phyloP scores from a whole-genome alignment of 64 coral and sea anemone species.

The Dendronephthya gigantea region DNA sequence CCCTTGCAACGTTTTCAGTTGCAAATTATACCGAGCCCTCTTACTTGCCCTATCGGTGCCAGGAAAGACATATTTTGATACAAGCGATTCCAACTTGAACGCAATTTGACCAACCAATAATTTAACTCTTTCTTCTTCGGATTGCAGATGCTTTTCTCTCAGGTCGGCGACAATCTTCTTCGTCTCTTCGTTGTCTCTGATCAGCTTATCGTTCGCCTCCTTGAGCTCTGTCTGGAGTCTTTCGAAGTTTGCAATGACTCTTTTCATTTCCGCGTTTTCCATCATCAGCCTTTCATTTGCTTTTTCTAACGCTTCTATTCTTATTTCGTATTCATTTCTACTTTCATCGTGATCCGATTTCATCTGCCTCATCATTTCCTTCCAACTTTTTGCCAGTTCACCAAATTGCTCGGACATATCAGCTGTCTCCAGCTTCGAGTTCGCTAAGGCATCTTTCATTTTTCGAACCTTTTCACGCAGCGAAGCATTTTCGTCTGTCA shows the following conservation, averaged over 20 bases:
- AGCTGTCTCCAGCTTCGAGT: not conserved
- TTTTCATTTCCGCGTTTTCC: not conserved
- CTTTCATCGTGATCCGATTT: not conserved
- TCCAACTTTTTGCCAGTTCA: not conserved
- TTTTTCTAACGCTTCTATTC: not conserved
- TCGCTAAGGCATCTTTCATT: not conserved
- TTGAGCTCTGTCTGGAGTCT: not conserved
- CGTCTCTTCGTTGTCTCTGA: too few species aligned
- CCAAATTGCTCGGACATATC: not conserved
- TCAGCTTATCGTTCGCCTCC: too few species aligned
- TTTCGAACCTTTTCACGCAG: not conserved
- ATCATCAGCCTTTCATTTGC: not conserved
- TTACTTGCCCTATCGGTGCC: not conserved
- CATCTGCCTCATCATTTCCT: not conserved
- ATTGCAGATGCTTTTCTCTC: too few species aligned
- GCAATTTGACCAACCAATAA: not conserved
- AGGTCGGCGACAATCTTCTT: too few species aligned
- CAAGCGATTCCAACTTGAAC: not conserved
- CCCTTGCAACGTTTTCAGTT: not conserved
- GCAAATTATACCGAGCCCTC: not conserved
- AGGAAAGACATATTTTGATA: not conserved
- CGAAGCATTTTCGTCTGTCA: not conserved
- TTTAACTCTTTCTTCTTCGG: not conserved
- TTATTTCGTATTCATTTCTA: not conserved
- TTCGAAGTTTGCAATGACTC: not conserved